phyloP scores from a whole-genome alignment of 2,113 vertebrate species.

The Montifringilla adamsi region DNA sequence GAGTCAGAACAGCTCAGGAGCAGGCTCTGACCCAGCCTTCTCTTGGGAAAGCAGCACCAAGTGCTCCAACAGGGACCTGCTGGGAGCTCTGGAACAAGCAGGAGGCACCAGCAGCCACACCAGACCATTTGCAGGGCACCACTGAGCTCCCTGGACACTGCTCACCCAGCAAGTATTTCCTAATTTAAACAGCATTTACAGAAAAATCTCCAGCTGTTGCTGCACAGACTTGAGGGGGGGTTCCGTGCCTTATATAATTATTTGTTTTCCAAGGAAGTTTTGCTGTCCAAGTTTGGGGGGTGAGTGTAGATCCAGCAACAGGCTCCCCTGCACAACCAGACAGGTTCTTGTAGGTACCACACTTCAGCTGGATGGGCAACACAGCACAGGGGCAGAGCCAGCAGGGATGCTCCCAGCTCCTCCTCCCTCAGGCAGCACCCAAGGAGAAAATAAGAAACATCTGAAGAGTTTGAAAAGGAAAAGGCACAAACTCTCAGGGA shows the following conservation, averaged over 20 bases:
- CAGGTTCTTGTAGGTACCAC: neutral
- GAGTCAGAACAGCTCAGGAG: neutral
- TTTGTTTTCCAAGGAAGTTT: neutral
- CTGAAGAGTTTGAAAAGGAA: neutral
- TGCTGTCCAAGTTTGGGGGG: fast-evolving
- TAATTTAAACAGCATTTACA: neutral
- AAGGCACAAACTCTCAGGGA: neutral
- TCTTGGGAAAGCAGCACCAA: neutral
- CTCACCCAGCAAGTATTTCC: neutral
- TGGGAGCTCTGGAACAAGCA: neutral
- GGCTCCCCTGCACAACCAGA: neutral
- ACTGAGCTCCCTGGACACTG: neutral
- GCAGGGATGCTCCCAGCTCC: neutral
- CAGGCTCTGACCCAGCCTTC: neutral
- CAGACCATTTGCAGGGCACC: neutral
- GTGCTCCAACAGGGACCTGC: neutral
- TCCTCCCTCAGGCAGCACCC: neutral
- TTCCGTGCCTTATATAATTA: neutral
- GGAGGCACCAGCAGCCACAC: neutral
- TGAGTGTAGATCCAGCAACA: neutral
- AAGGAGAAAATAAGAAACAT: neutral
- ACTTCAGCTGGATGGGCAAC: neutral
- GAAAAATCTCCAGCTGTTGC: neutral
- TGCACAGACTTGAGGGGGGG: fast-evolving
- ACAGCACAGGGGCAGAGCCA: neutral